A percentile compares a stretch with the other conserved stretches of the same genome.
phyloP scores from a whole-genome alignment of 2,113 vertebrate species.

The Charadrius vociferus region DNA sequence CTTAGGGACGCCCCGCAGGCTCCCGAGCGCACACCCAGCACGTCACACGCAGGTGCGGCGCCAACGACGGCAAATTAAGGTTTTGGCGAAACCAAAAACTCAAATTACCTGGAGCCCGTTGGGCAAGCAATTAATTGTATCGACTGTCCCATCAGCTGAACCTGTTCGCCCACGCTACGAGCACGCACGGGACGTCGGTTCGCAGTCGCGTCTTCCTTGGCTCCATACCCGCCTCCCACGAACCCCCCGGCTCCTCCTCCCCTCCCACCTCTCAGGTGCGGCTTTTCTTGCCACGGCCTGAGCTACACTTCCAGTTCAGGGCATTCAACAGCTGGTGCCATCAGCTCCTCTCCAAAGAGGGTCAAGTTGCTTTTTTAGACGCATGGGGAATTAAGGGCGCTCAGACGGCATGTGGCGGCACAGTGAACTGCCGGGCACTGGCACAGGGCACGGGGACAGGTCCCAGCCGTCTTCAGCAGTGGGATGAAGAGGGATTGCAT shows the following conservation, averaged over 20 bases:
- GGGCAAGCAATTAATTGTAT: not conserved
- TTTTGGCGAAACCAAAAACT: not conserved
- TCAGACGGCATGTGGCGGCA: not conserved
- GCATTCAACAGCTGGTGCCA: not conserved
- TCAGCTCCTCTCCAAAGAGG: not conserved
- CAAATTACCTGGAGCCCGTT: fast-evolving
- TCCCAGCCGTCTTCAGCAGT: not conserved
- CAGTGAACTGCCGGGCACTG: not conserved
- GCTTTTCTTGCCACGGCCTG: not conserved
- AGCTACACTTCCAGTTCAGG: not conserved
- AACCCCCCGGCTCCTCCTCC: not conserved
- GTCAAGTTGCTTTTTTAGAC: not conserved
- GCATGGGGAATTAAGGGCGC: not conserved
- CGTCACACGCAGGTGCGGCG: not conserved
- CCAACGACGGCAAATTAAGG: fast-evolving
- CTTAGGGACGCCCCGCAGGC: not conserved
- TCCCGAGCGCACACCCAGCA: not conserved
- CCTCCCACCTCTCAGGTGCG: not conserved
- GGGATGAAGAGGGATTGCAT: not conserved
- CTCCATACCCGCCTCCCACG: fast-evolving
- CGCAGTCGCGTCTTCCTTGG: fast-evolving
- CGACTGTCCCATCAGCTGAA: not conserved
- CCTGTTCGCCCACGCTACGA: fast-evolving
- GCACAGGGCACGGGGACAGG: not conserved
- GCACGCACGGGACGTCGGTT: fast-evolving